A percentile compares a stretch with the other conserved stretches of the same genome.
Evolutionary conservation across 2,888 invertebrate species (phyloP).

Genomic region (Zaprionus obscuricornis): DNA sequence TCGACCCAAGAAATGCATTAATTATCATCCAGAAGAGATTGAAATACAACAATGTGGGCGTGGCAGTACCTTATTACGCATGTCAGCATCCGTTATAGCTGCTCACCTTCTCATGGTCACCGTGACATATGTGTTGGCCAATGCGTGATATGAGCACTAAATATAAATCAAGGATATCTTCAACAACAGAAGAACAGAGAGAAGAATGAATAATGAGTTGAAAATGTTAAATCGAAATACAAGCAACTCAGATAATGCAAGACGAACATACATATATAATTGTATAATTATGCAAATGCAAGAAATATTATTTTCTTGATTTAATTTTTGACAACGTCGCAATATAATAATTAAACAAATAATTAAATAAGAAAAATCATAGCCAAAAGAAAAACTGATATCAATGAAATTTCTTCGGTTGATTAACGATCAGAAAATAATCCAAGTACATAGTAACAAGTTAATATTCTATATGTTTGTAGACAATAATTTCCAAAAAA

Average conservation of each 20-base stretch:
- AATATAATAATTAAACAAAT: not conserved
- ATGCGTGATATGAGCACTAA: slow-evolving; percentile 82
- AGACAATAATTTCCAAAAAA: slow-evolving; percentile 72
- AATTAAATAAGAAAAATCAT: slow-evolving; percentile 4
- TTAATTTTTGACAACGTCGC: no score
- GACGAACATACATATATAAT: no score
- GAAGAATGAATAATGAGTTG: not conserved
- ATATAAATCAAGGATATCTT: slow-evolving; percentile 11
- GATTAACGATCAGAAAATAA: no score
- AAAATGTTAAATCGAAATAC: not conserved
- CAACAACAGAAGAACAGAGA: not conserved
- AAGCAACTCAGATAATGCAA: no score
- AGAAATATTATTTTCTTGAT: slow-evolving; percentile 22
- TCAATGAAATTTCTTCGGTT: slow-evolving; percentile 14
- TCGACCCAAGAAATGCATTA: slow-evolving; percentile 91
- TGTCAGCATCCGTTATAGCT: slow-evolving; percentile 73
- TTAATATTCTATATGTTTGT: slow-evolving; percentile 66
- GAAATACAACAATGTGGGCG: slow-evolving; percentile 83
- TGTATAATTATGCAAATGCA: no score
- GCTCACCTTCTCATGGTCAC: slow-evolving; percentile 80
- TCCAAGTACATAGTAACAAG: slow-evolving; percentile 34
- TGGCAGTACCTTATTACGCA: slow-evolving; percentile 74
- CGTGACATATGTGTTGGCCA: slow-evolving; percentile 77
- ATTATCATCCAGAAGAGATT: slow-evolving; percentile 93
- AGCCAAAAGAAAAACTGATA: slow-evolving; percentile 31